Percentiles rank a stretch among this genome's conserved stretches.
Evolutionary conservation across 1,140 invertebrate species (phyloP).

Genomic region (Papilio aristodemus): DNA sequence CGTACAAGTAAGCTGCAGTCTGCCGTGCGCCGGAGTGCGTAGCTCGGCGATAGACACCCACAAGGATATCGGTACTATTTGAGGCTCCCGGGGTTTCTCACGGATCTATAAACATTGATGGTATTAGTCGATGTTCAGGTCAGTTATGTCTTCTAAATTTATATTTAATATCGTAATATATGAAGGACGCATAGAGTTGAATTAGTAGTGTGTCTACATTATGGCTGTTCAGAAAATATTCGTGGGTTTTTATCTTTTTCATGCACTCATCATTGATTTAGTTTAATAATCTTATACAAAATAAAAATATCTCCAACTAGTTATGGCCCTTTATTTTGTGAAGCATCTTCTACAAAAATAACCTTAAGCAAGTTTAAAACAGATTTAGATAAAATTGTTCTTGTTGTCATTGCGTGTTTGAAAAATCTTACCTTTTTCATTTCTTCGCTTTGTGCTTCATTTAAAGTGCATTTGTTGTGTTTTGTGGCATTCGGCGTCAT

Average conservation of each 20-base stretch:
- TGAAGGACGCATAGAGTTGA: too few species aligned
- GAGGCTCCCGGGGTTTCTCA: constrained; percentile 55
- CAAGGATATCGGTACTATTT: constrained; percentile 65
- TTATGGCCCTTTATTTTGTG: too few species aligned
- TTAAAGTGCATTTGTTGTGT: constrained; percentile 71
- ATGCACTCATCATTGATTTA: too few species aligned
- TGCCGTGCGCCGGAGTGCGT: constrained; percentile 82
- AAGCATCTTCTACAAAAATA: too few species aligned
- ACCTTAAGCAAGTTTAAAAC: too few species aligned
- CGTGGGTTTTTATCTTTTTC: too few species aligned
- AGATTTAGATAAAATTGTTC: too few species aligned
- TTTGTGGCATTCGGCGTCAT: constrained; percentile 57
- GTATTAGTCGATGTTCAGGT: not conserved
- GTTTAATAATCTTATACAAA: not conserved
- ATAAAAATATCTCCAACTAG: not conserved
- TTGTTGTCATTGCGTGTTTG: not conserved
- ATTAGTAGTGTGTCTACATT: too few species aligned
- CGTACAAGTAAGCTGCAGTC: constrained; percentile 83
- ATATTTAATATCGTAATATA: too few species aligned
- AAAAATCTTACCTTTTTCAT: constrained; percentile 58
- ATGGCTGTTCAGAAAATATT: too few species aligned
- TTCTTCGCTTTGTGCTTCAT: constrained; percentile 66
- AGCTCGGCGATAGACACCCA: constrained; percentile 82
- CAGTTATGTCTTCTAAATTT: too few species aligned
- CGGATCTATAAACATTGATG: constrained; percentile 48